A percentile compares a stretch with the other conserved stretches of the same genome.
Evolutionary conservation across 2,797 vertebrate genomes (phyloP).

Genomic region (Poeciliopsis turneri): DNA sequence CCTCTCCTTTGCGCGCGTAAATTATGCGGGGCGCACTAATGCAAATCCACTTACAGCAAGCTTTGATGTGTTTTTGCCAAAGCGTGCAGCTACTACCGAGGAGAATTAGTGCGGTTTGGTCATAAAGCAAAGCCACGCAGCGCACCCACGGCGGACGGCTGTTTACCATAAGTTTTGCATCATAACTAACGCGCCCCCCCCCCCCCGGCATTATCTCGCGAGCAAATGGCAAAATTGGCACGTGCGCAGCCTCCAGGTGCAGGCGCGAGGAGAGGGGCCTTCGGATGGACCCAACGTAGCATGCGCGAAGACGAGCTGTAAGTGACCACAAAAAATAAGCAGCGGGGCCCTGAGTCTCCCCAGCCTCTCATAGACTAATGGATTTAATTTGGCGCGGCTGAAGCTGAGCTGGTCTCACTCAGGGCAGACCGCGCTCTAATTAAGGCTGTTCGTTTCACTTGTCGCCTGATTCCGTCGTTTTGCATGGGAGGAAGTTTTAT

Average conservation of each 20-base stretch:
- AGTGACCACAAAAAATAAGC: conserved; percentile 63
- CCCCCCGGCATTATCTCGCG: conserved; percentile 43
- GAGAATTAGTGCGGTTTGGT: conserved; percentile 64
- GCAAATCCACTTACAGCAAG: conserved; percentile 50
- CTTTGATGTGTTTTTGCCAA: conserved; percentile 68
- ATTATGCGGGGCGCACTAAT: conserved; percentile 47
- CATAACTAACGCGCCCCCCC: conserved; percentile 41
- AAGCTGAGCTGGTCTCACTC: conserved; percentile 61
- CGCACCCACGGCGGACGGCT: conserved; percentile 32
- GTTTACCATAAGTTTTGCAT: conserved; percentile 66
- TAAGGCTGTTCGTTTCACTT: conserved; percentile 69
- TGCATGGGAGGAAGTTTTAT: background rate
- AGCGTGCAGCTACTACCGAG: conserved; percentile 48
- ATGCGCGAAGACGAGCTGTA: conserved; percentile 40
- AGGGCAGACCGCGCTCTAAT: conserved; percentile 51
- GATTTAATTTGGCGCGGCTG: conserved; percentile 68
- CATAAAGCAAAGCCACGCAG: conserved; percentile 47
- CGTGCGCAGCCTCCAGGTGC: conserved; percentile 68
- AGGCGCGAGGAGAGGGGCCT: conserved; percentile 40
- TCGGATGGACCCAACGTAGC: conserved; percentile 50
- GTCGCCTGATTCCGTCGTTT: conserved; percentile 33
- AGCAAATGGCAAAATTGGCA: conserved; percentile 65
- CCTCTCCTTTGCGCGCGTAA: conserved; percentile 55
- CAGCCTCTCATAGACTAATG: conserved; percentile 64
- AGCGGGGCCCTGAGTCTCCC: conserved; percentile 38